Conservation (phyloP, 2,888 invertebrate species). For the Entomobrya multifasciata region DNA sequence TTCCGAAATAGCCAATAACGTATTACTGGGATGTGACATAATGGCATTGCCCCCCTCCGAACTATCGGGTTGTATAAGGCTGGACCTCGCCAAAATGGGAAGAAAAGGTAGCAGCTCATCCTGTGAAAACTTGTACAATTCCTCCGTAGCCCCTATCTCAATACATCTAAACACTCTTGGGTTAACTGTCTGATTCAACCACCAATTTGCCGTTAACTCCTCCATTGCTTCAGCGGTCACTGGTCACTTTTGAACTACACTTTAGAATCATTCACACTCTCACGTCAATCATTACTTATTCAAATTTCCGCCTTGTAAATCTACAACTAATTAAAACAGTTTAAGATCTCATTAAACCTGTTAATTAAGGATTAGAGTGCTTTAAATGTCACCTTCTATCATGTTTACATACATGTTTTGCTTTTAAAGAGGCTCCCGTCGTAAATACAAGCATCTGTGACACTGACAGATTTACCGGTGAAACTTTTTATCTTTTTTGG, state of each 20-base stretch:
- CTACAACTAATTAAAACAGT: no score
- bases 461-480: neutral
- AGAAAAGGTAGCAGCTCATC: conserved; percentile 93
- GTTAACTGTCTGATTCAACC: conserved; percentile 83
- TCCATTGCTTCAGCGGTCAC: no score
- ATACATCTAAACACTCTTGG: conserved; percentile 89
- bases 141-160: conserved; percentile 90
- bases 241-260: no score
- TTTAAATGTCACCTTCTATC: no score
- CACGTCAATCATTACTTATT: no score
- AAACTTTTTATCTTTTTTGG: neutral
- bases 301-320: no score
- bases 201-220: conserved; percentile 42
- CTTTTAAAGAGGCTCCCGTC: neutral
- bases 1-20: conserved; percentile 93
- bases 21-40: conserved; percentile 80
- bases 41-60: no score
- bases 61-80: conserved; percentile 84
- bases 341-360: no score
- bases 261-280: no score
- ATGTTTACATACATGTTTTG: neutral
- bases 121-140: conserved; percentile 87
- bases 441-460: conserved; percentile 39
- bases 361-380: no score
- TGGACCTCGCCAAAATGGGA: conserved; percentile 96